Evolutionary conservation across 1,140 invertebrate species (phyloP), one percentile per base, ranked within the genome.

Genomic region (Melanaphis sacchari): DNA sequence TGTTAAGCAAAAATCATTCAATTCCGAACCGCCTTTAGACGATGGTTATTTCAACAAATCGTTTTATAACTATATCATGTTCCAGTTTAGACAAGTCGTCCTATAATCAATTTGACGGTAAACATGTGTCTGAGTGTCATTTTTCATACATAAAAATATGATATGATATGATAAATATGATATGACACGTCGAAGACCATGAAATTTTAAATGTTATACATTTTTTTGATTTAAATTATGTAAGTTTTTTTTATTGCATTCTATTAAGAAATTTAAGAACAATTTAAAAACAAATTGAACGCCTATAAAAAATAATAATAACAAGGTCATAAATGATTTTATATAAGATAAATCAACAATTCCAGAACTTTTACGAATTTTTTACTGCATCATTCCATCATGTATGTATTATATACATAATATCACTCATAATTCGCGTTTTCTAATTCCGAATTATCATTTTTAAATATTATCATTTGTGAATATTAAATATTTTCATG

Each of bases 101-200:
- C 36, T 26, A 38, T 54, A 89, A 89, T 54, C 46, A 89, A 89
- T 89, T 89, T 54, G 49, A 40, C 46, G n/a, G 88, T 54, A 26
- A 89, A 89, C 38, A 89, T 89, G 49, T 89, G 52, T 54, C 49
- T 18, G 88, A 54, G 36, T 89, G 49, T 38, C 88, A 89, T 52
- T 89, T 52, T 89, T 89, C 3, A 54, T 54, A 2, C 15, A 85
- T 85, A 49, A 18, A n/a, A n/a, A n/a, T n/a, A n/a, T n/a, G n/a
- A n/a, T n/a, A n/a, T n/a, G n/a, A n/a, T n/a, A n/a, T n/a, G n/a
- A n/a, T n/a, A n/a, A n/a, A n/a, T n/a, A n/a, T 76, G 59, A 85
- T 41, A 85, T 89, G 87, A 89, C 21, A 89, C 22, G 11, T 89
- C n/a, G 1, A 89, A 89, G 46, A 54, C 49, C 88, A 89, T 89